Conservation (phyloP, 2,888 invertebrate genomes). For the Eudemis profundana region DNA sequence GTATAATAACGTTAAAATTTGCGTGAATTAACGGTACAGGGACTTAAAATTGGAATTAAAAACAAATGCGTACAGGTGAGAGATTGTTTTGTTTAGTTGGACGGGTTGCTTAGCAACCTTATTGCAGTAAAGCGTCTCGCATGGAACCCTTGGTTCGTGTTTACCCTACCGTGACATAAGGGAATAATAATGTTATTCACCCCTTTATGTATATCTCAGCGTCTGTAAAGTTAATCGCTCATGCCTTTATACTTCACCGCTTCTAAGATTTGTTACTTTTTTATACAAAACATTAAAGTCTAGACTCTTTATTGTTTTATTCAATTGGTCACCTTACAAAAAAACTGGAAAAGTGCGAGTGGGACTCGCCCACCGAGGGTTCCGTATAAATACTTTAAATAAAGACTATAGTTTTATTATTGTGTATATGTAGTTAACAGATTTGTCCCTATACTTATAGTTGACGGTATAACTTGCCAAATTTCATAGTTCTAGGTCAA, state of each 20-base stretch:
- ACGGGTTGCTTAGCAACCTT: conserved; percentile 46
- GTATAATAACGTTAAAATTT: conserved; percentile 34
- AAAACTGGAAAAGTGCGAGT: too few species aligned
- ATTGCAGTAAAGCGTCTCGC: conserved; percentile 4
- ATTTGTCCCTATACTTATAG: too few species aligned
- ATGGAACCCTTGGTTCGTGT: background rate
- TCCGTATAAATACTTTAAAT: too few species aligned
- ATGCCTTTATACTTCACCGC: background rate
- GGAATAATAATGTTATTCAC: background rate
- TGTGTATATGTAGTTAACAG: too few species aligned
- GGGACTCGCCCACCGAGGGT: too few species aligned
- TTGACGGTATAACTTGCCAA: too few species aligned
- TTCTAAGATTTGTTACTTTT: background rate
- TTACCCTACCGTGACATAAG: conserved; percentile 6
- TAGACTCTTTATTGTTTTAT: too few species aligned
- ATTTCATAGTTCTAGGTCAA: too few species aligned
- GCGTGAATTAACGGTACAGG: conserved; percentile 13
- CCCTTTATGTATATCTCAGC: background rate
- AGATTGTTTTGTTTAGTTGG: conserved; percentile 42
- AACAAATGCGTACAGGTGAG: conserved; percentile 39
- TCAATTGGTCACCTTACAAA: too few species aligned
- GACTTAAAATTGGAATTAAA: conserved; percentile 35
- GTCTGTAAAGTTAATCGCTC: background rate
- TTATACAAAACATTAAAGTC: background rate
- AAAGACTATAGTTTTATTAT: too few species aligned